These are phyloP conservation scores for Petrosia ficiformis DNA, from an alignment of 37 sponge, comb jelly and placozoan genomes.

Conservation along the genomic window DNA sequence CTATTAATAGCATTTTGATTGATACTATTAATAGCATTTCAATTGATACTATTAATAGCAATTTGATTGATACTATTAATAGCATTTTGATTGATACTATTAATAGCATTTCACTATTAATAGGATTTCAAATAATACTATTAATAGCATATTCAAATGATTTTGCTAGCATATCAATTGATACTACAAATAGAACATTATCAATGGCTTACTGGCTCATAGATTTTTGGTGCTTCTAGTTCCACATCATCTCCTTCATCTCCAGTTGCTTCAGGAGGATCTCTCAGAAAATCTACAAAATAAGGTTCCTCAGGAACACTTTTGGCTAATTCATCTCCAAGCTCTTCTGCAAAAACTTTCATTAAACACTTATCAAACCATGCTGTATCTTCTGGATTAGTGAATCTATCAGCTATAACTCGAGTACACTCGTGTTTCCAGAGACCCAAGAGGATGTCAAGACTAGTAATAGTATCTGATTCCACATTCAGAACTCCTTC, in stretches of 20 bases:
- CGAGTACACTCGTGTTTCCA: conserved; percentile 96
- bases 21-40: too few relatives aligned
- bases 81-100: too few relatives aligned
- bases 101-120: too few relatives aligned
- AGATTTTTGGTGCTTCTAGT: conserved; percentile 94
- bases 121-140: too few relatives aligned
- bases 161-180: too few relatives aligned
- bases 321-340: conserved; percentile 48
- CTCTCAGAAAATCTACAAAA: conserved; percentile 97
- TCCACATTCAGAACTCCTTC: conserved; percentile 90
- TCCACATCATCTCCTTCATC: conserved; percentile 96
- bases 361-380: conserved; percentile 81
- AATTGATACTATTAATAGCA: too few relatives aligned
- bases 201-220: conserved; percentile 75
- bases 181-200: not conserved
- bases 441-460: conserved; percentile 62
- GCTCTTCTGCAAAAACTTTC: conserved; percentile 59
- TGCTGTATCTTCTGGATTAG: conserved; percentile 85
- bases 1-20: too few relatives aligned
- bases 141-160: too few relatives aligned
- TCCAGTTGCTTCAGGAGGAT: conserved; percentile 96
- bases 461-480: conserved; percentile 41
- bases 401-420: conserved; percentile 97
- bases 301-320: conserved; percentile 86
- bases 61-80: too few relatives aligned